Evolutionary conservation across 2,888 invertebrate species (phyloP).

Genomic region (Leptinotarsa tumamoca): DNA sequence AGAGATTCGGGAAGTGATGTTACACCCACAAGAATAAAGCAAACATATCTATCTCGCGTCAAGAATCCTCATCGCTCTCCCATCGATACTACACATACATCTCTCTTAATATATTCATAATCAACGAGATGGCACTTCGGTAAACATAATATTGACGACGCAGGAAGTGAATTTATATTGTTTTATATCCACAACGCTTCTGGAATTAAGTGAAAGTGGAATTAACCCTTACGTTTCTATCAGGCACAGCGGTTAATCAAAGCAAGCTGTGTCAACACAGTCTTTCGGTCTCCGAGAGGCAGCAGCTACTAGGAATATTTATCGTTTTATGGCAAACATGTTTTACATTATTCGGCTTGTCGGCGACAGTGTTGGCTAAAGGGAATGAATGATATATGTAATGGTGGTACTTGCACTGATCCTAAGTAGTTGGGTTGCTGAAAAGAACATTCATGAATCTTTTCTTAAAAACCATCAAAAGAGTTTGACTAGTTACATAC

Average conservation of each 20-base stretch:
- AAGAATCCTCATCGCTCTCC: slow-evolving; percentile 33
- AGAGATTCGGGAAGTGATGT: slow-evolving; percentile 39
- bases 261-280: slow-evolving; percentile 54
- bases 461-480: no score
- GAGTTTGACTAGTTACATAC: no score
- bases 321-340: slow-evolving; percentile 29
- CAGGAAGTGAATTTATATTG: slow-evolving; percentile 58
- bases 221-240: slow-evolving; percentile 60
- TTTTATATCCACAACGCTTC: slow-evolving; percentile 64
- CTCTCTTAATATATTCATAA: slow-evolving; percentile 65
- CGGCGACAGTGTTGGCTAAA: slow-evolving; percentile 11
- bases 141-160: slow-evolving; percentile 65
- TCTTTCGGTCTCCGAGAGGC: slow-evolving; percentile 23
- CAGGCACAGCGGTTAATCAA: slow-evolving; percentile 58
- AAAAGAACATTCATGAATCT: no score
- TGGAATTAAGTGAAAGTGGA: slow-evolving; percentile 66
- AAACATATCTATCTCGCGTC: slow-evolving; percentile 39
- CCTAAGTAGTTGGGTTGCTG: no score
- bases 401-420: background rate
- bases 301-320: slow-evolving; percentile 27
- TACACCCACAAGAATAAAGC: slow-evolving; percentile 40
- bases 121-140: slow-evolving; percentile 59
- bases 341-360: slow-evolving; percentile 31
- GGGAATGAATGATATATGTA: background rate
- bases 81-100: slow-evolving; percentile 51